Conservation (phyloP, 2,113 vertebrate genomes). For the Cochlearius cochlearius region DNA sequence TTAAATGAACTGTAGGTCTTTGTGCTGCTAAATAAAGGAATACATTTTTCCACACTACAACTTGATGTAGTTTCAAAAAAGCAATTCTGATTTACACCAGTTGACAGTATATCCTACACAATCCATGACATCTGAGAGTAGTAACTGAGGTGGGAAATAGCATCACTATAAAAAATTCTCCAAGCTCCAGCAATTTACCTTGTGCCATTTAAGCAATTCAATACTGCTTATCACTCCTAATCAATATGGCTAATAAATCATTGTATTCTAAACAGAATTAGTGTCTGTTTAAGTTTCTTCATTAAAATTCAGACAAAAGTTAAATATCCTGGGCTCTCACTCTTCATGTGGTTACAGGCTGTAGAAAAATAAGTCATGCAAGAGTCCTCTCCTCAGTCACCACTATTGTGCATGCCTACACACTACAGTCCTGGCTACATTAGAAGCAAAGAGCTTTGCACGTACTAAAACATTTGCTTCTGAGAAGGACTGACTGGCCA, state of each 20-base stretch:
- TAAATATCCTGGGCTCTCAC: not conserved
- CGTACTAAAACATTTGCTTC: not conserved
- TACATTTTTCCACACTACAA: not conserved
- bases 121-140: not conserved
- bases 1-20: not conserved
- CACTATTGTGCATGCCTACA: not conserved
- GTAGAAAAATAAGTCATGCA: not conserved
- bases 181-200: not conserved
- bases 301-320: not conserved
- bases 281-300: not conserved
- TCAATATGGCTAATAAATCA: not conserved
- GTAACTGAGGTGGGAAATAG: slow-evolving; percentile 21
- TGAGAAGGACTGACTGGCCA: not conserved
- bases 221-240: not conserved
- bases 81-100: not conserved
- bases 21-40: slow-evolving; percentile 27
- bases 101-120: not conserved
- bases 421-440: not conserved
- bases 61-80: not conserved
- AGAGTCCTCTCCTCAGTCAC: not conserved
- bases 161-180: not conserved
- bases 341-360: not conserved
- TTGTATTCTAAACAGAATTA: not conserved
- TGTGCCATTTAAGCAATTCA: not conserved
- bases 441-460: not conserved